Evolutionary conservation across 2,888 invertebrate genomes (phyloP), one percentile per base, ranked within the genome.

Genomic region (Campoplex nolae): DNA sequence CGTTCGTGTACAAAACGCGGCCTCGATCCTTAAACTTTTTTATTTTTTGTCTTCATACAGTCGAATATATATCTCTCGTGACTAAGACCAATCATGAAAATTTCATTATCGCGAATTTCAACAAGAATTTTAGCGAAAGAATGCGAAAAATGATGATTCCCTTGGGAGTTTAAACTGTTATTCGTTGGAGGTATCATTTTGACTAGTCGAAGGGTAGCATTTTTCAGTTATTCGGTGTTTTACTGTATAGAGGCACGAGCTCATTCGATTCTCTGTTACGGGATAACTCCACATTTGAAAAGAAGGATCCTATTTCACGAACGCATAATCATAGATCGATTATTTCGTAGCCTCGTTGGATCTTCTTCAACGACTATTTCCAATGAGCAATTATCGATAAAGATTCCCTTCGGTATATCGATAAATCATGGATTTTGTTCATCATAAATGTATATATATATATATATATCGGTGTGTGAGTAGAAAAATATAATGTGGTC

Each of bases 291-390:
- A 35, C 16, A 68, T 75, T 45, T 6, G 38, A 23, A 23, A 58
- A 32, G 38, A 76, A 32, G 51, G 58, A 73, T 78, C 65, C 79
- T 6, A 73, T 68, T 35, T 16, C 62, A 79, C 71, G 18, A 79
- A 74, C 80, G 81, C 35, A 45, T 79, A 79, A 84, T 79, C 58
- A 79, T 74, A 38, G 68, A 84, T 68, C 79, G 67, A 79, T 75
- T 74, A 84, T 79, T 67, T 28, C 68, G 35, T 16, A 23, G 45
- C 56, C 71, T 48, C 75, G 76, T 71, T 83, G 71, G 23, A 51
- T 62, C 28, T 35, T 62, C 28, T 35, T 62, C 51, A 71, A 68
- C 28, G 23, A 42, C 35, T 58, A 68, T 65, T 28, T 51, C 45
- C 28, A 83, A 77, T 65, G 65, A 77, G 65, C 71, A 71, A 83